Percentiles rank a stretch among this genome's conserved stretches.
These are phyloP conservation scores for Tetragonula carbonaria DNA, from an alignment of 2,888 invertebrate genomes.

Conservation along the genomic window DNA sequence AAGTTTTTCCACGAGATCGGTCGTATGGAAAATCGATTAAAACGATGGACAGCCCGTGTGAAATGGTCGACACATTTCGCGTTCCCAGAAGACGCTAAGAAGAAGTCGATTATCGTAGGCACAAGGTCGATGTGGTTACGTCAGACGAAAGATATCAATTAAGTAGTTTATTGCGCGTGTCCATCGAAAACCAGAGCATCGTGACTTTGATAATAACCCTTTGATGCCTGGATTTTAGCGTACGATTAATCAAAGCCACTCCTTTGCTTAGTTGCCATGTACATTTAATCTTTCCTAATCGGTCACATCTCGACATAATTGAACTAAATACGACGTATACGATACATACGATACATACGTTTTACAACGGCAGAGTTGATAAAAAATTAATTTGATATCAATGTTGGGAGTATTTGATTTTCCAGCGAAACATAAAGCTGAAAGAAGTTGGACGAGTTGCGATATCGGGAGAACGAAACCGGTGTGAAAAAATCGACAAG, in stretches of 20 bases:
- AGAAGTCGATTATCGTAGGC: conserved; percentile 5
- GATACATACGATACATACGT: neutral
- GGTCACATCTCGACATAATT: neutral
- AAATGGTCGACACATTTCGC: neutral
- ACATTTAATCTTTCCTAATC: neutral
- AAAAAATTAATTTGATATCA: neutral
- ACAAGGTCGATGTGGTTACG: conserved; percentile 45
- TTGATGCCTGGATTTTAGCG: conserved; percentile 37
- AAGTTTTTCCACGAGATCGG: conserved; percentile 42
- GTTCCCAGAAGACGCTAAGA: conserved; percentile 8
- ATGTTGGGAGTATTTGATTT: neutral
- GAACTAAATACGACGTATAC: neutral
- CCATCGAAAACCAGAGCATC: conserved; percentile 4
- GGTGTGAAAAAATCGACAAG: neutral
- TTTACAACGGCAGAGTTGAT: neutral
- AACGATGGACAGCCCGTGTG: conserved; percentile 34
- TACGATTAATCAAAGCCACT: conserved; percentile 15
- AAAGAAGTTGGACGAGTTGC: neutral
- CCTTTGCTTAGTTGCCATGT: neutral
- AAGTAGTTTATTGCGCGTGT: conserved; percentile 19
- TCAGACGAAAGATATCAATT: conserved; percentile 18
- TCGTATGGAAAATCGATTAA: conserved; percentile 74
- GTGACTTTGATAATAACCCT: conserved; percentile 42
- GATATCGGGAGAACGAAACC: neutral
- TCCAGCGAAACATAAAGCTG: too few species aligned